Conservation (phyloP, 2,888 invertebrate species). For the Cheilosia vulpina region DNA sequence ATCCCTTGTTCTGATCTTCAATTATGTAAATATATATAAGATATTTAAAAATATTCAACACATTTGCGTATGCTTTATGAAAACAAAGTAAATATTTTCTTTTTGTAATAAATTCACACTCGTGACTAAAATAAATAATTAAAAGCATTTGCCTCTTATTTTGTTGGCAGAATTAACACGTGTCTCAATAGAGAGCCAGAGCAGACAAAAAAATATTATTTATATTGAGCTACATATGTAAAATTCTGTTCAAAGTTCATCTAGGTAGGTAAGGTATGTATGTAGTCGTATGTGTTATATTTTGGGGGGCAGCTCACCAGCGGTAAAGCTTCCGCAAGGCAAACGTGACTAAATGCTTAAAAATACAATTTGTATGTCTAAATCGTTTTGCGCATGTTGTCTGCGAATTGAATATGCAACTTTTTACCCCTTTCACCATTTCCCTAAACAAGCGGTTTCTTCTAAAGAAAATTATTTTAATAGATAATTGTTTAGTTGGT, state of each 20-base stretch:
- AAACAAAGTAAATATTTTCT: neutral
- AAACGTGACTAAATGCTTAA: constrained; percentile 46
- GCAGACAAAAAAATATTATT: neutral
- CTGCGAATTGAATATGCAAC: neutral
- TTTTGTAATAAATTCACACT: constrained; percentile 26
- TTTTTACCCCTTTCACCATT: neutral
- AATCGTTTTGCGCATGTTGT: constrained; percentile 35
- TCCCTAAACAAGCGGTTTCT: neutral
- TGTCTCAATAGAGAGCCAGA: constrained; percentile 8
- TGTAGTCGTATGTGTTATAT: neutral
- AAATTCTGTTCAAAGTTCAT: constrained; percentile 1
- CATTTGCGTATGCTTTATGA: too few species aligned
- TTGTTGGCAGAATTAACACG: constrained; percentile 12
- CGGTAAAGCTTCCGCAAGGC: neutral
- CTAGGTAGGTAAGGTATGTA: too few species aligned
- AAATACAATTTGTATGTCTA: constrained; percentile 19
- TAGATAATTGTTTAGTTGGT: constrained; percentile 1
- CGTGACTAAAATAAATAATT: constrained; percentile 8
- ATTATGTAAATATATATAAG: too few species aligned
- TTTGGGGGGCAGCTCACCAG: neutral
- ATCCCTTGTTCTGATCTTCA: too few species aligned
- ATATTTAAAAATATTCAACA: too few species aligned
- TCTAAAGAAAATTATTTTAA: neutral
- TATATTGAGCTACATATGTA: neutral
- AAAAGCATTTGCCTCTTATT: neutral